A percentile compares a stretch with the other conserved stretches of the same genome.
phyloP scores from a whole-genome alignment of 2,797 vertebrate species.

The Coendou prehensilis region DNA sequence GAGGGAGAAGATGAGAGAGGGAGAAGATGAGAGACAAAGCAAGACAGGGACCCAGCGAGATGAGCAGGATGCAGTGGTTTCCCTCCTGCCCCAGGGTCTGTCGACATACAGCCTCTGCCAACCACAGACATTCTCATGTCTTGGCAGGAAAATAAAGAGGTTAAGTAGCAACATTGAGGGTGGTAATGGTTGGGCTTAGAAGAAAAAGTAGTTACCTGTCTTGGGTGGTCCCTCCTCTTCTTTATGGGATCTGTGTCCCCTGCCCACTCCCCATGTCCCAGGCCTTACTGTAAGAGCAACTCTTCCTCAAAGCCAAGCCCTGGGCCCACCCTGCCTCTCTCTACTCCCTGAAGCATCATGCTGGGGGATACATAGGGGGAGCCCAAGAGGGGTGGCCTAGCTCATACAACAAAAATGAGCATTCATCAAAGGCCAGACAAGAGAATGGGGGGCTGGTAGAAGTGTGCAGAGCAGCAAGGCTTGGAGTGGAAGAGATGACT shows the following conservation, averaged over 20 bases:
- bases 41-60: background rate
- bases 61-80: background rate
- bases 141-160: background rate
- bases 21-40: background rate
- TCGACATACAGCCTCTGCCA: background rate
- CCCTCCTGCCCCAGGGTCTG: background rate
- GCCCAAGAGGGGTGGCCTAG: background rate
- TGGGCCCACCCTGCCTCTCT: background rate
- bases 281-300: background rate
- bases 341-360: background rate
- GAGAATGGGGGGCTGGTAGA: too few species aligned
- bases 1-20: background rate
- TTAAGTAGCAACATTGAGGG: background rate
- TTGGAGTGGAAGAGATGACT: background rate
- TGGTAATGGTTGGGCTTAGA: background rate
- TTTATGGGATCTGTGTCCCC: background rate
- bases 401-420: background rate
- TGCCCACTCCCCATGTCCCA: background rate
- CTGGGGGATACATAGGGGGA: fast-evolving
- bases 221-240: background rate
- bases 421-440: background rate
- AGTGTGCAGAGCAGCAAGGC: background rate
- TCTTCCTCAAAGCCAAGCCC: background rate
- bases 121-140: background rate
- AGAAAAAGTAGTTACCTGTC: background rate